These are phyloP conservation scores for Bos javanicus DNA, from an alignment of 2,113 vertebrate species.

Conservation along the genomic window DNA sequence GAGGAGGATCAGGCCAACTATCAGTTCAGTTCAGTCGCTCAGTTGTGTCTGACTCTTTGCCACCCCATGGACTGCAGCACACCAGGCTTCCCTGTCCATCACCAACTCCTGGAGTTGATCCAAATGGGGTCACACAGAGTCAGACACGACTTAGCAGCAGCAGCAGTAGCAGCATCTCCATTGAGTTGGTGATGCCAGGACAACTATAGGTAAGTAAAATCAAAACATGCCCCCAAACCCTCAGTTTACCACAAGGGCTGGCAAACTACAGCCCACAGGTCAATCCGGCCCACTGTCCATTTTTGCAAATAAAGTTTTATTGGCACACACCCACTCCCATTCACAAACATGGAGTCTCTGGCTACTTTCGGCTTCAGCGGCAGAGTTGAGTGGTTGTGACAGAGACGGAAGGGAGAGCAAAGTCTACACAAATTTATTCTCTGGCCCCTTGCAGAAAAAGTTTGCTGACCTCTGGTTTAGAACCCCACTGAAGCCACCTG, in stretches of 20 bases:
- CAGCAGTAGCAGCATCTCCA: not conserved
- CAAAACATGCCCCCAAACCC: not conserved
- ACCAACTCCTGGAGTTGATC: not conserved
- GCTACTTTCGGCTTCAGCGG: not conserved
- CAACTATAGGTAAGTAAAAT: not conserved
- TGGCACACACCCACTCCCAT: not conserved
- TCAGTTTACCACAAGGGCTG: not conserved
- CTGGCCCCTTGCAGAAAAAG: not conserved
- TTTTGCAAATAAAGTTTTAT: not conserved
- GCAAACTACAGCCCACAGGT: fast-evolving
- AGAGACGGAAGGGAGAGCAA: not conserved
- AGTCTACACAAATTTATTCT: not conserved
- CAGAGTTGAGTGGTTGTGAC: not conserved
- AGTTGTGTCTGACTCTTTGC: not conserved
- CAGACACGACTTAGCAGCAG: too few species aligned
- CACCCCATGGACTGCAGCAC: not conserved
- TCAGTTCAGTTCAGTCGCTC: not conserved
- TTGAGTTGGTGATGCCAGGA: not conserved
- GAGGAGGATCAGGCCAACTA: not conserved
- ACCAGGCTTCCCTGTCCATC: not conserved
- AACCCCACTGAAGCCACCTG: not conserved
- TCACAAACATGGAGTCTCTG: not conserved
- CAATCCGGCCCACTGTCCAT: fast-evolving
- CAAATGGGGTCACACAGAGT: not conserved
- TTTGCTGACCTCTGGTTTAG: not conserved